These are phyloP conservation scores for Calyptommatus sinebrachiatus DNA, from an alignment of 2,113 vertebrate genomes.

Conservation along the genomic window DNA sequence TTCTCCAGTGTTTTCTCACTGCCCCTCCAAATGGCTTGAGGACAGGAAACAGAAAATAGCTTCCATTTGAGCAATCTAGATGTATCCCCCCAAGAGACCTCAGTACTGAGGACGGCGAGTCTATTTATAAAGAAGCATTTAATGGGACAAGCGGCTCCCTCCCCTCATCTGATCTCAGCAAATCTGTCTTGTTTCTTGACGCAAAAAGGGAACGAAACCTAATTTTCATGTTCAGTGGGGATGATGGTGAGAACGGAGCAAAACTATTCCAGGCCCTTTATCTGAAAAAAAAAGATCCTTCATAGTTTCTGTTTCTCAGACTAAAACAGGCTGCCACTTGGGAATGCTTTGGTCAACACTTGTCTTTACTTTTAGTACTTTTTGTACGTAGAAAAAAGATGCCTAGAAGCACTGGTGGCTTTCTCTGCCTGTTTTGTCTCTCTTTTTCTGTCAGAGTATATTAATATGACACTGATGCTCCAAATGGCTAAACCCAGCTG, in stretches of 20 bases:
- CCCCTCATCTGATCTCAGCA: not conserved
- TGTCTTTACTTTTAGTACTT: not conserved
- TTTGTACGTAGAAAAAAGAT: not conserved
- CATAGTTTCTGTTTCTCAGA: not conserved
- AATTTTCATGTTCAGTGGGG: not conserved
- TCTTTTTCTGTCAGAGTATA: not conserved
- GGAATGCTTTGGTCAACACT: not conserved
- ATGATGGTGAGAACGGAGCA: not conserved
- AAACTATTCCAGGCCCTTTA: not conserved
- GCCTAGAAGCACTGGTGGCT: too few relatives aligned
- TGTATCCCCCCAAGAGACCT: not conserved
- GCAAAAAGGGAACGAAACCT: accelerated
- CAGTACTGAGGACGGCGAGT: not conserved
- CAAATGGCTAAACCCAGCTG: not conserved
- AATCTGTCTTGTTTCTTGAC: accelerated
- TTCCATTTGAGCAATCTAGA: not conserved
- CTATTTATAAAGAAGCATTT: not conserved
- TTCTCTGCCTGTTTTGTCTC: too few relatives aligned
- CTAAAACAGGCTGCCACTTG: not conserved
- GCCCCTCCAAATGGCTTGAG: not conserved
- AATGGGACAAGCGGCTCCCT: not conserved
- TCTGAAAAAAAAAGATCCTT: not conserved
- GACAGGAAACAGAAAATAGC: not conserved
- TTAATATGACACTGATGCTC: not conserved
- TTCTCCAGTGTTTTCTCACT: not conserved